phyloP scores from a whole-genome alignment of 1,140 invertebrate species.

The Bicyclus anynana region DNA sequence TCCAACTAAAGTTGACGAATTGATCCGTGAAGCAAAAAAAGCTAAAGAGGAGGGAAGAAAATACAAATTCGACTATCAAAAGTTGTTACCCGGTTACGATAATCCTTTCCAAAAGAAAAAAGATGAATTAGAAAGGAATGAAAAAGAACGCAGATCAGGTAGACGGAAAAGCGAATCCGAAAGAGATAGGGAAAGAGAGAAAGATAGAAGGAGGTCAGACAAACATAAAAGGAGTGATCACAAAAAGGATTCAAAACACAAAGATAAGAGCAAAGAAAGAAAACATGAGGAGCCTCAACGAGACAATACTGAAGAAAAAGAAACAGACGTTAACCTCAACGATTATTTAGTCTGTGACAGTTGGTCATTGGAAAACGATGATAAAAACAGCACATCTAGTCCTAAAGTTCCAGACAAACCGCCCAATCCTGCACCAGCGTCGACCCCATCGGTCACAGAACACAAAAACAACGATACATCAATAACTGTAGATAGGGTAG shows the following conservation, averaged over 20 bases:
- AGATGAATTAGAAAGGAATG: constrained; percentile 31
- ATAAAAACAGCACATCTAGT: constrained; percentile 47
- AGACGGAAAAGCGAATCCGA: constrained; percentile 23
- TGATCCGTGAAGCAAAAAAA: constrained; percentile 65
- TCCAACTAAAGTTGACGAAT: constrained; percentile 60
- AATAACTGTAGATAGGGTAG: constrained; percentile 23
- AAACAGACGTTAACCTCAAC: constrained; percentile 60
- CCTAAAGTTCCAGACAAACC: constrained; percentile 44
- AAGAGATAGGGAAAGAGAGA: constrained; percentile 29
- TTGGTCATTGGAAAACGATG: constrained; percentile 71
- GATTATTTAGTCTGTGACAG: constrained; percentile 71
- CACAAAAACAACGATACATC: constrained; percentile 30
- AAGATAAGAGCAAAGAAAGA: constrained; percentile 34
- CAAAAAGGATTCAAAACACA: constrained; percentile 43
- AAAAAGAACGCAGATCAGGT: constrained; percentile 28
- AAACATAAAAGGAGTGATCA: constrained; percentile 41
- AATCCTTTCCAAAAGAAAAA: constrained; percentile 67
- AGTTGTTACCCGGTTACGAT: constrained; percentile 61
- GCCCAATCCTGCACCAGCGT: neutral
- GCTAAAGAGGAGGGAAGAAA: constrained; percentile 55
- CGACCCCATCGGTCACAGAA: constrained; percentile 13
- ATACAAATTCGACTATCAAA: constrained; percentile 68
- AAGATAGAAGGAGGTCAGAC: constrained; percentile 39
- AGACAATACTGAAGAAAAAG: constrained; percentile 32
- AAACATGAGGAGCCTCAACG: constrained; percentile 22